Percentiles rank a stretch among this genome's conserved stretches.
Conservation (phyloP, 2,113 vertebrate species). For the Trematomus loennbergii region DNA sequence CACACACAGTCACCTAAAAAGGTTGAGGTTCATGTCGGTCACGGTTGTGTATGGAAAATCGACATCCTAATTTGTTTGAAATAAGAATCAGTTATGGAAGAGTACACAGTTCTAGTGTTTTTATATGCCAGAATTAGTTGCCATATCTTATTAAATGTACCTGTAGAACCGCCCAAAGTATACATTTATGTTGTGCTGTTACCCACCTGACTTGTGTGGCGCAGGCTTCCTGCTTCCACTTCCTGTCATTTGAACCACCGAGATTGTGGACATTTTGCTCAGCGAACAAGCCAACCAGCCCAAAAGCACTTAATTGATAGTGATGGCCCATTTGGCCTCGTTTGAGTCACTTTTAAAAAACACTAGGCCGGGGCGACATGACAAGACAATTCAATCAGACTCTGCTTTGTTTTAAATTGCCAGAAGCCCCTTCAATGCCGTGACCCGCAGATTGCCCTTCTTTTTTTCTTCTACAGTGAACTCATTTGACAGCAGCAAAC, state of each 20-base stretch:
- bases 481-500: conserved; percentile 50
- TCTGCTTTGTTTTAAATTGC: conserved; percentile 41
- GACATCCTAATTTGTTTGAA: too few species aligned
- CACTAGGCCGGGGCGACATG: conserved; percentile 2
- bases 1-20: too few species aligned
- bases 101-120: too few species aligned
- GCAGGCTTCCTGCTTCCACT: too few species aligned
- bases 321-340: conserved; percentile 46
- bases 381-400: conserved; percentile 50
- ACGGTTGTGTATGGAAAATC: too few species aligned
- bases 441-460: conserved; percentile 37
- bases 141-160: too few species aligned
- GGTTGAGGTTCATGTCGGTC: too few species aligned
- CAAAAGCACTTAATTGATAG: conserved; percentile 67
- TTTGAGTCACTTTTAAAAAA: conserved; percentile 47
- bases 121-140: too few species aligned
- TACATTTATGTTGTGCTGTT: too few species aligned
- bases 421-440: conserved; percentile 42
- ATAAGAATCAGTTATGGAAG: too few species aligned
- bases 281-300: conserved; percentile 46
- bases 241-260: conserved; percentile 23
- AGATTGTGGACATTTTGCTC: conserved; percentile 4
- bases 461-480: conserved; percentile 34
- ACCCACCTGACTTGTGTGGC: too few species aligned
- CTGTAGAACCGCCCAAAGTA: too few species aligned